Evolutionary conservation across 30 jellyfish, hydroid and myxozoan species (phyloP), one percentile per base, ranked within the genome.

Genomic region (Turritopsis rubra): DNA sequence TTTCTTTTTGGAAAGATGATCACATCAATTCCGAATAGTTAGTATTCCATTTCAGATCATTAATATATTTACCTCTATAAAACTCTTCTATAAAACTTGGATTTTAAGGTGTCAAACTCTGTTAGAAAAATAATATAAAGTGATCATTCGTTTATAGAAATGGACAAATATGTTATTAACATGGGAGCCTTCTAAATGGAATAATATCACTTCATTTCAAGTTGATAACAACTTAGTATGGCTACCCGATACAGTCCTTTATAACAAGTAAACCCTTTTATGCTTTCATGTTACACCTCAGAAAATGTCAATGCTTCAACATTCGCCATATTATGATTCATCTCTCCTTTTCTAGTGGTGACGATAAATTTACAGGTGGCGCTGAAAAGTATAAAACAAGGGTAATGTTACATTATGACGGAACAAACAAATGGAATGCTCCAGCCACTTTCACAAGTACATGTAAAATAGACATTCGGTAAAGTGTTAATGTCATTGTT

Each of bases 391-490:
- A 86, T 86, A 91, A 91, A 54, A 91, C 97, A 7, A 54, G 91
- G 73, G 82, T 91, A 18, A 60, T 80, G n/a, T 29, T 87, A 30
- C 80, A 87, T 25, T 53, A 89, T 1, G 89, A 75, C 24, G 97
- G 97, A 21, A 52, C 70, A n/a, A 91, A 87, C 26, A 74, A 60
- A 53, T 91, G 97, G 97, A 88, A 86, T 7, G 81, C 95, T 26
- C 97, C 97, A 5, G 88, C 90, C 25, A 87, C 96, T 8, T 87
- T 91, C 53, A 87, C 97, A 1, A 91, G 97, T 89, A 86, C 97
- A 25, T 91, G 97, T 73, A 87, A 84, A 25, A 91, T 91, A 84
- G 96, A 87, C 71, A 86, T 91, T 29, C 87, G 94, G 24, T 74
- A 74, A 29, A 1, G 24, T 21, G 13, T 41, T 41, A 5, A 41